A percentile compares a stretch with the other conserved stretches of the same genome.
Evolutionary conservation across 2,888 invertebrate genomes (phyloP).

Genomic region (Brachypterus glaber): DNA sequence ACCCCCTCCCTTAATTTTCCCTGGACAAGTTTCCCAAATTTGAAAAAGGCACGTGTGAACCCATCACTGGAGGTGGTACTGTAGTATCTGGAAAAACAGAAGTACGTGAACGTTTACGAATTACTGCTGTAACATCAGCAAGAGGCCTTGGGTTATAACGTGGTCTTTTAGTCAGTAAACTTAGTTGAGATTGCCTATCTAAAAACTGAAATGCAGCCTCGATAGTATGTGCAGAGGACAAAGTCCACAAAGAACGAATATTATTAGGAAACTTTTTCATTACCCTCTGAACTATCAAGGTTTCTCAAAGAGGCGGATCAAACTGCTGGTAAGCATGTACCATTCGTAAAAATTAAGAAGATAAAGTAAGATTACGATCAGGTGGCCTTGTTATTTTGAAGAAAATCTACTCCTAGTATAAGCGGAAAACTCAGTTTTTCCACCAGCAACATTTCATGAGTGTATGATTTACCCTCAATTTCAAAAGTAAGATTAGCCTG

Average conservation of each 20-base stretch:
- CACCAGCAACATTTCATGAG: no score
- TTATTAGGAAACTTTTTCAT: neutral
- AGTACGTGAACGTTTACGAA: neutral
- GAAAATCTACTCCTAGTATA: no score
- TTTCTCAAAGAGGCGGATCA: no score
- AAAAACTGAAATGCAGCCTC: neutral
- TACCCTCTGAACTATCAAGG: no score
- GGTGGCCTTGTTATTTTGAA: no score
- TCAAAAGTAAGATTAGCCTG: no score
- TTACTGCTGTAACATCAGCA: neutral
- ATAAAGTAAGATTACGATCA: no score
- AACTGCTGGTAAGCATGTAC: no score
- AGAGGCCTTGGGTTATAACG: neutral
- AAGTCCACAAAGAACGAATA: neutral
- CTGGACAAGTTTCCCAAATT: neutral
- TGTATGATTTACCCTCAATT: no score
- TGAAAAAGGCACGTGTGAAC: neutral
- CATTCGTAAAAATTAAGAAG: no score
- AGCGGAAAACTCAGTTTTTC: no score
- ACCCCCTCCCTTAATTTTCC: neutral
- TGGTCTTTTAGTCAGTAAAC: neutral
- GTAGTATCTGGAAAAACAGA: no score
- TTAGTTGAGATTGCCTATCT: neutral
- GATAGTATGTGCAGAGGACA: neutral
- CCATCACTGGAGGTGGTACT: neutral